Evolutionary conservation across 2,797 vertebrate genomes (phyloP), one percentile per base, ranked within the genome.

Genomic region (Scomberomorus guttatus): DNA sequence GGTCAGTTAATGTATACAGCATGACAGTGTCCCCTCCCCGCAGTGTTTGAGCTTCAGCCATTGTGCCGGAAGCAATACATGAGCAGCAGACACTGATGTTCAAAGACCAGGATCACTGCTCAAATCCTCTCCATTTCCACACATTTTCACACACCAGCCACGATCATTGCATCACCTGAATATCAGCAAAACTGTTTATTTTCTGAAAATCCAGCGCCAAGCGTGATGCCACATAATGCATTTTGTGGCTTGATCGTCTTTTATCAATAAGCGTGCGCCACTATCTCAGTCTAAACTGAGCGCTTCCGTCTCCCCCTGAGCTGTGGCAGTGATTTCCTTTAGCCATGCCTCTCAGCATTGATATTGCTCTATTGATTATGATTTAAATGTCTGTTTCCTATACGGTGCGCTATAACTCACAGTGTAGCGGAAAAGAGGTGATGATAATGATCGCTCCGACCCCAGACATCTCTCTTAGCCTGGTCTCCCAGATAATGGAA

Each of bases 301-400:
- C 29, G 24, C 75, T 69, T 82, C 83, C 3, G 72, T 84, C 81
- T 86, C 77, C 83, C 60, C 52, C 75, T 66, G 79, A 83, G 82
- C 67, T 3, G 51, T 46, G 17, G 76, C 82, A 90, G 81, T 72
- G 88, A 93, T 93, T 90, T 94, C 90, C 86, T 88, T 88, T 86
- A 84, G 79, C 84, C 87, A 62, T 80, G 85, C 87, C 84, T 88
- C 89, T 86, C 75, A 62, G 76, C 84, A 90, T 89, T 93, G 89
- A 89, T 93, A 92, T 92, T 81, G 79, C 88, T 83, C 85, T 94
- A 95, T 93, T 93, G 93, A 94, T 94, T 94, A 93, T 91, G 92
- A 94, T 95, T 94, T 94, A 94, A 95, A 94, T 90, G 89, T 91
- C 92, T 91, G 90, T 92, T 94, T 95, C 89, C 89, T 81, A 90